Conservation (phyloP, 2,888 invertebrate species). For the Tortricodes alternella region DNA sequence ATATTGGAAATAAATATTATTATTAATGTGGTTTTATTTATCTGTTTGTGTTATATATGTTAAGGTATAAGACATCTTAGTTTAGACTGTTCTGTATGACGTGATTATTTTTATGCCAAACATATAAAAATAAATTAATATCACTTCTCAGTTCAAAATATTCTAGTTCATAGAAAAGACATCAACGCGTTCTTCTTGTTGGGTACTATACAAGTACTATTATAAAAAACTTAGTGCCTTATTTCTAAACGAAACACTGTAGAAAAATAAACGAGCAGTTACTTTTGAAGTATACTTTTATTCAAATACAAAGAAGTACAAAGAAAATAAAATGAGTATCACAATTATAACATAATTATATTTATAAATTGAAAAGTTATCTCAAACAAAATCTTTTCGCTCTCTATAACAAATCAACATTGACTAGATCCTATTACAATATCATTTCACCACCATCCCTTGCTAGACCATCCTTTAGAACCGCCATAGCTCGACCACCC, state of each 20-base stretch:
- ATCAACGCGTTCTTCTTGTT: neutral
- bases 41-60: too few species aligned
- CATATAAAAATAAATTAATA: too few species aligned
- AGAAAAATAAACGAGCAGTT: neutral
- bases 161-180: neutral
- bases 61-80: too few species aligned
- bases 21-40: too few species aligned
- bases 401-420: neutral
- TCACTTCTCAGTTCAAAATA: neutral
- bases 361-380: neutral
- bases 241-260: neutral
- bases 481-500: constrained; percentile 11
- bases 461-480: neutral
- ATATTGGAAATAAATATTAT: neutral
- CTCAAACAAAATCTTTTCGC: neutral
- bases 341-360: neutral
- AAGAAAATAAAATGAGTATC: constrained; percentile 14
- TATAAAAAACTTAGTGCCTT: neutral
- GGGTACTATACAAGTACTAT: neutral
- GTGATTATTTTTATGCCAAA: too few species aligned
- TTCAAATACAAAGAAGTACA: neutral
- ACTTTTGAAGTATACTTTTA: neutral
- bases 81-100: too few species aligned
- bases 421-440: constrained; percentile 17
- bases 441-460: constrained; percentile 27